Percentiles rank a stretch among this genome's conserved stretches.
These are phyloP conservation scores for Asobara japonica DNA, from an alignment of 1,140 invertebrate genomes.

Conservation along the genomic window DNA sequence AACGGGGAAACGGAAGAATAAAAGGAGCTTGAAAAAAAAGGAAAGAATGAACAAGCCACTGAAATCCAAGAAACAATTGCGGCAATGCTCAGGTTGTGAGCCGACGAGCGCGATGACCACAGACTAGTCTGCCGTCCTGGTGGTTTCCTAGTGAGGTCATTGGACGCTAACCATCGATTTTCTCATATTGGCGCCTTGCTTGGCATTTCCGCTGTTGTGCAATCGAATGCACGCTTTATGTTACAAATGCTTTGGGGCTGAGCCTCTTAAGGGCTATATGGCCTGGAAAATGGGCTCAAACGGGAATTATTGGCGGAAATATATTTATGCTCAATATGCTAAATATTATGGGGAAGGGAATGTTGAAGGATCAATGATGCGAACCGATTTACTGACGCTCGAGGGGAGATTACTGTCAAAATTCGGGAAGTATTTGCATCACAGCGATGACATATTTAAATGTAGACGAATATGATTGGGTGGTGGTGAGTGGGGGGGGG, in stretches of 20 bases:
- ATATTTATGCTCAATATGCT: too few relatives aligned
- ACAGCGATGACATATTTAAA: too few relatives aligned
- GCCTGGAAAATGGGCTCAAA: neutral
- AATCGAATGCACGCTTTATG: slow-evolving; percentile 11
- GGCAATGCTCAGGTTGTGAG: neutral
- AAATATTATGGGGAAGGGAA: too few relatives aligned
- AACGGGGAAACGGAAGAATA: neutral
- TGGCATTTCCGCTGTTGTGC: slow-evolving; percentile 27
- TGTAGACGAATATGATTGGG: too few relatives aligned
- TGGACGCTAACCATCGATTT: slow-evolving; percentile 31
- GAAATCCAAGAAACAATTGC: slow-evolving; percentile 8
- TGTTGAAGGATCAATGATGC: too few relatives aligned
- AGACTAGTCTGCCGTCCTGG: neutral
- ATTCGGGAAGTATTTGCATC: too few relatives aligned
- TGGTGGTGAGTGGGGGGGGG: too few relatives aligned
- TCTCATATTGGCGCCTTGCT: slow-evolving; percentile 22
- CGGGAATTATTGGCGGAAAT: neutral
- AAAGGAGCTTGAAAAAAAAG: too few relatives aligned
- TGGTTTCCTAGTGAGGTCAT: slow-evolving; percentile 19
- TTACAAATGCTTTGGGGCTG: neutral
- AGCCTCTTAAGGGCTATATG: neutral
- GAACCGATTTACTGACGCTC: too few relatives aligned
- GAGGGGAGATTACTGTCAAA: too few relatives aligned
- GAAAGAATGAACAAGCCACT: neutral
- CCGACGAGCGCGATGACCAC: neutral